Evolutionary conservation across 2,888 invertebrate species (phyloP), one percentile per base, ranked within the genome.

Genomic region (Idaea biselata): DNA sequence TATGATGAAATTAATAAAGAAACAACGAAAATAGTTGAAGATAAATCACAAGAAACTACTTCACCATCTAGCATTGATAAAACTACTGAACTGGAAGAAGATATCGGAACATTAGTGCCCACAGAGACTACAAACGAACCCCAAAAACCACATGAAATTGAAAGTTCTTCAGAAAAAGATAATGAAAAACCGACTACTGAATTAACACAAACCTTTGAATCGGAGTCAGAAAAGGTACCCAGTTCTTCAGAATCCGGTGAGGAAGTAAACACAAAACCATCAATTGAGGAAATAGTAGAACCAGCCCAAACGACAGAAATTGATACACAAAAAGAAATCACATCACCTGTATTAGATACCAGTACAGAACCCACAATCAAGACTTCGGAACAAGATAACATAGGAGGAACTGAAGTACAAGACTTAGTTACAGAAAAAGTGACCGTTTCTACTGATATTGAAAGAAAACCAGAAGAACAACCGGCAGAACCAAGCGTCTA

Each of bases 141-240:
- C 11, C 11, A 44, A 11, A 44, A 11, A 44, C 14, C 44, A 44
- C 14, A 44, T 7, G 44, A 44, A 44, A 11, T 44, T 14, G 44
- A 44, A 44, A 44, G 44, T 44, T 44, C 44, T 11, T 44, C 44
- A 8, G 44, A 8, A 44, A 44, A 44, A 44, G 44, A 44, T 44
- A 14, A 3, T 44, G 44, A 8, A 11, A 57, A 53, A 58, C 56
- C 32, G 17, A 53, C 54, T 32, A 44, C 55, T 16, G 61, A 59
- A 59, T 56, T 59, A 55, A 44, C 25, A 25, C 53, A 54, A 61
- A 53, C 60, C 44, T 8, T 16, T 58, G 55, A 55, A 55, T 7
- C 7, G 16, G 16, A 55, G 16, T n/a, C 55, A 16, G 62, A 68
- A 60, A 53, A 31, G 14, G 63, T 54, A 6, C 60, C 66, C 31